A percentile compares a stretch with the other conserved stretches of the same genome.
phyloP scores from a whole-genome alignment of 2,113 vertebrate species.

The Speoplatyrhinus poulsoni region DNA sequence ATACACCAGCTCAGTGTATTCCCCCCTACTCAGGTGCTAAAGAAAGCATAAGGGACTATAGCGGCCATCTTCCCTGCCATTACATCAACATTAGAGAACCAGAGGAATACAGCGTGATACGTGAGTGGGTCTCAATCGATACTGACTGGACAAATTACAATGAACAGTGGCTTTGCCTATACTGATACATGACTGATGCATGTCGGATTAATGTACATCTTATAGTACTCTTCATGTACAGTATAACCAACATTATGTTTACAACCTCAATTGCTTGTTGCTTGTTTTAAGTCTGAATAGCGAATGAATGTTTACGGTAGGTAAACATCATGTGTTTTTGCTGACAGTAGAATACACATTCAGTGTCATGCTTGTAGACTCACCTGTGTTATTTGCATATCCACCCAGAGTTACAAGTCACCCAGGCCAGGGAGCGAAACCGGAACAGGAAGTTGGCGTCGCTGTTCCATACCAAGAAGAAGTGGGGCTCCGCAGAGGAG shows the following conservation, averaged over 20 bases:
- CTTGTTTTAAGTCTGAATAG: too few species aligned
- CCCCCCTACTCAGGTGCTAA: conserved; percentile 72
- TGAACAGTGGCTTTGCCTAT: background rate
- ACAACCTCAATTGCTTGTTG: too few species aligned
- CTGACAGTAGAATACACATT: too few species aligned
- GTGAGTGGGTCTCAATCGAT: conserved; percentile 61
- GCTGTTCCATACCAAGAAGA: conserved; percentile 74
- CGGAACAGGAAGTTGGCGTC: conserved; percentile 74
- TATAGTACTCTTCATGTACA: too few species aligned
- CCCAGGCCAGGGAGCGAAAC: conserved; percentile 70
- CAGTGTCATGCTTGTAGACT: background rate
- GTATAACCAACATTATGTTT: too few species aligned
- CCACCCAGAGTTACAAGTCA: conserved; percentile 62
- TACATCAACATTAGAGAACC: conserved; percentile 70
- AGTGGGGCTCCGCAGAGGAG: conserved; percentile 74
- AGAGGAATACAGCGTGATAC: conserved; percentile 55
- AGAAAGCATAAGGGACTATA: conserved; percentile 80
- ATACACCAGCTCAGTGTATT: conserved; percentile 17
- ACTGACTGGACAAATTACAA: background rate
- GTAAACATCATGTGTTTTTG: too few species aligned
- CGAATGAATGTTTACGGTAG: too few species aligned
- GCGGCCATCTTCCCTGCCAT: conserved; percentile 74
- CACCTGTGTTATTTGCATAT: conserved; percentile 5
- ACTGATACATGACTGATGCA: background rate
- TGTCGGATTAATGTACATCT: background rate